These are phyloP conservation scores for Andrena bicolor DNA, from an alignment of 2,888 invertebrate species.

Conservation along the genomic window DNA sequence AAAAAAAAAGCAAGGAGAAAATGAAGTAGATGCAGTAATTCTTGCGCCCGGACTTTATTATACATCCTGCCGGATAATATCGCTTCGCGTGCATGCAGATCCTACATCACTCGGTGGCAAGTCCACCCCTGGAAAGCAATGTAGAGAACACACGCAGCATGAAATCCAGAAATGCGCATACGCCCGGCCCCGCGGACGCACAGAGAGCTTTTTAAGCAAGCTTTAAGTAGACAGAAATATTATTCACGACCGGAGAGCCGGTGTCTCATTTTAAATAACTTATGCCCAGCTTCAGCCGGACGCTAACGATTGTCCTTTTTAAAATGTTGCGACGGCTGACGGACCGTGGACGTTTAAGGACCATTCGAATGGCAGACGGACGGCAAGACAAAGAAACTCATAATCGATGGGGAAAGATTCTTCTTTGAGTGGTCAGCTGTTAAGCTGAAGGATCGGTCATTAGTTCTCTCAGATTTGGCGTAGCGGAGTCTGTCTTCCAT, in stretches of 20 bases:
- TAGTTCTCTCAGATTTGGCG: background rate
- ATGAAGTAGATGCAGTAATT: constrained; percentile 43
- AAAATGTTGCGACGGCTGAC: constrained; percentile 4
- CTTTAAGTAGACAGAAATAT: constrained; percentile 2
- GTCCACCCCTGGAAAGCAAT: constrained; percentile 45
- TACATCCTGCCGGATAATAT: constrained; percentile 58
- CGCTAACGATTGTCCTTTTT: constrained; percentile 16
- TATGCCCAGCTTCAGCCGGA: constrained; percentile 22
- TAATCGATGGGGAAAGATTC: constrained; percentile 25
- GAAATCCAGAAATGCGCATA: constrained; percentile 40
- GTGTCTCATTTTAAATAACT: constrained; percentile 8
- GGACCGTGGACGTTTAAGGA: background rate
- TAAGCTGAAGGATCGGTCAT: background rate
- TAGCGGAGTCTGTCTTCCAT: background rate
- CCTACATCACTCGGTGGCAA: constrained; percentile 48
- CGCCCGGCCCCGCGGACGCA: background rate
- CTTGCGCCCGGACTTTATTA: constrained; percentile 42
- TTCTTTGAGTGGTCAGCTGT: background rate
- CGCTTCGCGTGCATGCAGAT: constrained; percentile 58
- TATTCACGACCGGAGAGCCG: constrained; percentile 3
- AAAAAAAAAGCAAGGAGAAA: background rate
- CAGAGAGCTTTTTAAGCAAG: constrained; percentile 8
- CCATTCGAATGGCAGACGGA: background rate
- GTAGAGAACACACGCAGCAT: constrained; percentile 43
- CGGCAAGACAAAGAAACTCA: background rate